Base-by-base conservation (phyloP, 1,140 invertebrate species). In the Sitophilus oryzae region DNA sequence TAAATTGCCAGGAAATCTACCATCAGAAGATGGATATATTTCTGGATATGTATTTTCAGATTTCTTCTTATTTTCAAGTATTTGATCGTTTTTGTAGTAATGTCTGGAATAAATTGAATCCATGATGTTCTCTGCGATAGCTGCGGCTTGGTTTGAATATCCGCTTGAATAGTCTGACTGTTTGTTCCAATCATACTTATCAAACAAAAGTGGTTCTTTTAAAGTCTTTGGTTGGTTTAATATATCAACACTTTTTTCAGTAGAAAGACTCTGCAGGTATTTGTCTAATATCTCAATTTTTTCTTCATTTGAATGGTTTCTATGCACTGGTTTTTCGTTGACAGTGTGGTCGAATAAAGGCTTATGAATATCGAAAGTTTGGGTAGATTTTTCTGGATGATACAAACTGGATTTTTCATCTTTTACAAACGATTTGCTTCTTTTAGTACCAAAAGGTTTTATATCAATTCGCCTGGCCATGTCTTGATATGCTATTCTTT, bases 81-180 rank as follows among this genome's bases (percentile, higher is more conserved):
- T 8, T 18, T 9, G 9, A 15, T 52, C 41, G 4, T 5, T 25
- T 30, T 49, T 59, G 18, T 42, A 40, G 40, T 59, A 59, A 52
- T 62, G 41, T 36, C 60, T 54, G 2, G 44, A 42, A 51, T 60
- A 62, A 42, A 66, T 66, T 1, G 64, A 64, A 37, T 51, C 59
- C 42, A 66, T 61, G 9, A 66, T 66, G 25, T 63, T 60, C 34
- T 64, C 62, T 10, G 64, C 64, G 14, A 61, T 52, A 19, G 58
- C 45, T 20, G 50, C 53, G 10, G 63, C 63, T 22, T 58, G 38
- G 51, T 62, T 62, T 3, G 54, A 11, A 2, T 21, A 10, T 9
- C 9, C 1, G 3, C 0, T 15, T 36, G 6, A 9, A 38, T 11
- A 18, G 19, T 49, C 35, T n/a, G n/a, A n/a, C n/a, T n/a, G n/a